Evolutionary conservation across 2,113 vertebrate species (phyloP), one percentile per base, ranked within the genome.

Genomic region (Pteruthius melanotis): DNA sequence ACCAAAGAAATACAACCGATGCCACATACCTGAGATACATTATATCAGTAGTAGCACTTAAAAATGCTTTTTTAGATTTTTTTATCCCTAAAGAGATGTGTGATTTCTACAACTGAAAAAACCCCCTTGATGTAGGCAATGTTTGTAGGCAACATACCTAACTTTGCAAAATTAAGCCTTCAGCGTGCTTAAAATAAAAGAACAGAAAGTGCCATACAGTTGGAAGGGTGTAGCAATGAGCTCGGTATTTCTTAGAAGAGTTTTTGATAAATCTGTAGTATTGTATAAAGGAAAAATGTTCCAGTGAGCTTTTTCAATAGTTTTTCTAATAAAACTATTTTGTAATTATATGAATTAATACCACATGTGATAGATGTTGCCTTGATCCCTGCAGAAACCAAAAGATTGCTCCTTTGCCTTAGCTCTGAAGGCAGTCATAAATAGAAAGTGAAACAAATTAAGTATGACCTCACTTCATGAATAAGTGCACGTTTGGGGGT

Each of bases 1-100:
- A 81, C 60, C 77, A 87, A 65, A 88, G 75, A 77, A 82, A 56
- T 35, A 80, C 3, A 31, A 92, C 71, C 6, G 5, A 68, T 93
- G 69, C 65, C 87, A 69, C 66, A 85, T 91, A 96, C 95, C 93
- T 96, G 95, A 96, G 95, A 96, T 81, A 74, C 10, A 21, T 75
- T 94, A 90, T 83, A 93, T 42, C 78, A 83, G 66, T 70, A 40
- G 83, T 76, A 90, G 88, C 93, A 90, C 85, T 78, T 92, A 81
- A 56, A 82, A 72, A n/a, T 10, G 5, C 7, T 49, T 52, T n/a
- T 14, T 13, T 30, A 40, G 17, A 5, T 42, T 42, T 65, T 71
- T 61, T 13, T 31, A 89, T 81, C 35, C 56, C 35, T 72, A 72
- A 11, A 87, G 44, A 78, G 42, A 6, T 47, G 33, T 70, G 33